Base-by-base conservation (phyloP, 2,797 vertebrate species). In the Sus cebifrons region DNA sequence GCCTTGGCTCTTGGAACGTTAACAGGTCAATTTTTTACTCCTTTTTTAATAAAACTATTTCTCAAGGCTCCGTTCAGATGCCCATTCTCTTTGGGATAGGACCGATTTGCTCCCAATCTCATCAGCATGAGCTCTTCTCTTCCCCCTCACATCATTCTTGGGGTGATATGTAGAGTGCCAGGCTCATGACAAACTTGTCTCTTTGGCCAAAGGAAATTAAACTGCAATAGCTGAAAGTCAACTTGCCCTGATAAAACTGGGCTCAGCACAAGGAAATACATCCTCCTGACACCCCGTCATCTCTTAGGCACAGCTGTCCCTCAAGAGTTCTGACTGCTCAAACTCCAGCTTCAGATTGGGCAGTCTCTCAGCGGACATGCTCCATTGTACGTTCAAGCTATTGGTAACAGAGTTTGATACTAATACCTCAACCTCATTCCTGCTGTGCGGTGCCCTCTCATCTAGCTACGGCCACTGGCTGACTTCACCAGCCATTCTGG, bases 121-220 rank as follows among this genome's bases (percentile, higher is more conserved):
- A 97, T 96, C 95, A 95, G 64, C 60, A 91, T 89, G 93, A 90
- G 17, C 91, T 89, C 95, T 86, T 96, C 95, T 92, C 85, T 23
- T 87, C 95, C 90, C 93, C 83, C 58, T 89, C 82, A 86, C 67
- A 84, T 89, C 95, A 94, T 85, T 97, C 96, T 79, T 83, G 87
- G 82, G 77, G 74, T 90, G 94, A 96, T 96, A 95, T 89, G 75
- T 93, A 94, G 32, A 82, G 95, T 94, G 9, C 25, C 7, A 6
- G n/a, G 3, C 49, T 97, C 89, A 94, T 95, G 97, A 97, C 92
- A 97, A 96, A 97, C 96, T 64, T 91, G 96, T 97, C 96, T 96
- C 95, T 96, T 97, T 94, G 83, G 95, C 94, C 89, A 97, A 98
- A 97, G 36, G 97, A 97, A 98, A 98, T 98, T 97, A 98, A 98